Conservation (phyloP, 2,888 invertebrate genomes). For the Acleris sparsana region DNA sequence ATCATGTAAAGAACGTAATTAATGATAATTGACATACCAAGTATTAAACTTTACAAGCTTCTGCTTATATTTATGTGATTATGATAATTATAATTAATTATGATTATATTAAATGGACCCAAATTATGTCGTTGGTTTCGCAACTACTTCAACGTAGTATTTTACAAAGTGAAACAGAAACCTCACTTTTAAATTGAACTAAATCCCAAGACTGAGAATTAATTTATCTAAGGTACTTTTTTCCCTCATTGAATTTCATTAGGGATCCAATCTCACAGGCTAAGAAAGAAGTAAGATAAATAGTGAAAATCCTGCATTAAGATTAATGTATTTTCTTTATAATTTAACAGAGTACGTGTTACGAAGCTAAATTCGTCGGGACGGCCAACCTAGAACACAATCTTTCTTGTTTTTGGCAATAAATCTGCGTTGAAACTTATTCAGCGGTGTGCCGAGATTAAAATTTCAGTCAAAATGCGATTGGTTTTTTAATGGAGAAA, state of each 20-base stretch:
- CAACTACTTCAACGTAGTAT: neutral
- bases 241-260: slow-evolving; percentile 37
- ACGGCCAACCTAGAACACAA: slow-evolving; percentile 26
- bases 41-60: too few relatives aligned
- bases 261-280: slow-evolving; percentile 34
- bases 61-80: too few relatives aligned
- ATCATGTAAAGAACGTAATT: too few relatives aligned
- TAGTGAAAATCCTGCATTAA: slow-evolving; percentile 37
- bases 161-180: neutral
- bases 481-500: slow-evolving; percentile 1
- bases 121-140: neutral
- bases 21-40: too few relatives aligned
- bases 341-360: slow-evolving; percentile 36
- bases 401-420: slow-evolving; percentile 29
- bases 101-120: neutral
- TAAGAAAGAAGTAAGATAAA: slow-evolving; percentile 37
- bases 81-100: neutral
- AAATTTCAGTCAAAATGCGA: slow-evolving; percentile 2
- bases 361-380: slow-evolving; percentile 28
- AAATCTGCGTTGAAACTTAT: slow-evolving; percentile 15
- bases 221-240: slow-evolving; percentile 33
- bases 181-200: slow-evolving; percentile 11
- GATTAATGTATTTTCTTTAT: slow-evolving; percentile 38
- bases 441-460: slow-evolving; percentile 9
- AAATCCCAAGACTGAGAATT: slow-evolving; percentile 20